Percentiles rank a stretch among this genome's conserved stretches.
phyloP scores from a whole-genome alignment of 2,888 invertebrate genomes.

The Crossocerus cetratus region DNA sequence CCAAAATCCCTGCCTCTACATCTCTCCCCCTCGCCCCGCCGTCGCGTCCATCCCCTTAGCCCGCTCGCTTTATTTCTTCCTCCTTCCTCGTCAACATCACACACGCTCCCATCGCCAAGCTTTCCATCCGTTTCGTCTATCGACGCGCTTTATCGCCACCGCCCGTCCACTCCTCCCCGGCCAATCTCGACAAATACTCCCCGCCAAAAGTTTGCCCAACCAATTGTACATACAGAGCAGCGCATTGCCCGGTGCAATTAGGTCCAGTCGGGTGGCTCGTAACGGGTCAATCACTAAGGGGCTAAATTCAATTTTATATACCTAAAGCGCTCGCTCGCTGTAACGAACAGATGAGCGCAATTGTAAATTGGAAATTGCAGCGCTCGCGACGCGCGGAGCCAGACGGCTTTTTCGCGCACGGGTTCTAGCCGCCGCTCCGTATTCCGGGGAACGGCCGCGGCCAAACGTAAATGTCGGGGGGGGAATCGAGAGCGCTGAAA shows the following conservation, averaged over 20 bases:
- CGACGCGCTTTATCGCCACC: too few relatives aligned
- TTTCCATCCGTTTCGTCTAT: too few relatives aligned
- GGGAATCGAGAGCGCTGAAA: slow-evolving; percentile 2
- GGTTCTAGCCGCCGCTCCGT: too few relatives aligned
- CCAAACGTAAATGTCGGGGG: neutral
- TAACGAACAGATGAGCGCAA: too few relatives aligned
- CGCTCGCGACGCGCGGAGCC: too few relatives aligned
- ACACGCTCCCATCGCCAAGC: slow-evolving; percentile 1
- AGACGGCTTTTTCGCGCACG: too few relatives aligned
- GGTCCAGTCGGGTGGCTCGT: neutral
- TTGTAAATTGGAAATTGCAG: too few relatives aligned
- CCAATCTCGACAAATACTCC: neutral
- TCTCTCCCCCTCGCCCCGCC: slow-evolving; percentile 8
- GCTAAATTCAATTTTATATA: too few relatives aligned
- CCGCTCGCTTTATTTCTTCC: neutral
- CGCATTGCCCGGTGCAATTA: neutral
- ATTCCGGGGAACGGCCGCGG: too few relatives aligned
- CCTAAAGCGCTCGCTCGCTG: too few relatives aligned
- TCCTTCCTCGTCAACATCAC: too few relatives aligned
- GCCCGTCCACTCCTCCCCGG: neutral
- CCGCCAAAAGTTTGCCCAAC: neutral
- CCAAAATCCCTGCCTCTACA: slow-evolving; percentile 37
- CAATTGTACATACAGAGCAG: neutral
- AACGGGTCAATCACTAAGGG: neutral
- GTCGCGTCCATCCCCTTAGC: neutral